Conservation (phyloP, 2,113 vertebrate species). For the Heterotis niloticus region DNA sequence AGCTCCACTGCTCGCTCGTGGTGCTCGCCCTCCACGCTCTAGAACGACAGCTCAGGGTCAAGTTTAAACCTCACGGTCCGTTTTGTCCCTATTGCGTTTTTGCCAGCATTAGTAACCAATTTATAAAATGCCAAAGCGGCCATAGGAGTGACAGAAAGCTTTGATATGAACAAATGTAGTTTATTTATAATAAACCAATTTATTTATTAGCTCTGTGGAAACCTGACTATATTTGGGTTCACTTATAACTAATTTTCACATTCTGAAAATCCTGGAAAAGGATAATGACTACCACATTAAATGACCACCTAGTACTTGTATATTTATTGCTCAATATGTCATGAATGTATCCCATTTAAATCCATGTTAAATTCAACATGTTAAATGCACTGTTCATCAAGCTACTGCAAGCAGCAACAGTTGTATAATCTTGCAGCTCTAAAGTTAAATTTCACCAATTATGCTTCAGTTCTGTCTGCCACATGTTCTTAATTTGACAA, state of each 20-base stretch:
- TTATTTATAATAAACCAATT: neutral
- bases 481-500: conserved; percentile 31
- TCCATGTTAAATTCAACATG: neutral
- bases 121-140: neutral
- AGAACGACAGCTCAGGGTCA: conserved; percentile 22
- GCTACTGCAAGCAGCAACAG: conserved; percentile 1
- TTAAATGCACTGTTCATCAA: conserved; percentile 8
- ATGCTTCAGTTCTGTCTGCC: conserved; percentile 4
- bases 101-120: neutral
- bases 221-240: neutral
- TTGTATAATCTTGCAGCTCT: neutral
- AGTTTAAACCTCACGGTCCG: neutral
- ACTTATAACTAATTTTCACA: neutral
- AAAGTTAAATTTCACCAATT: conserved; percentile 25
- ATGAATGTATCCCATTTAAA: conserved; percentile 11
- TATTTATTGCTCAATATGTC: conserved; percentile 9
- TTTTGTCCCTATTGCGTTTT: neutral
- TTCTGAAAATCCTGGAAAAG: neutral
- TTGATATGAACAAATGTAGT: neutral
- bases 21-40: conserved; percentile 98
- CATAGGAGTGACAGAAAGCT: neutral
- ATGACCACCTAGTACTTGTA: conserved; percentile 2
- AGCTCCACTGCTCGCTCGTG: conserved; percentile 96
- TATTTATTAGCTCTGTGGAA: neutral
- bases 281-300: conserved; percentile 3